Percentiles rank a stretch among this genome's conserved stretches.
phyloP scores from a whole-genome alignment of 2,888 invertebrate species.

The Cephalotes varians region DNA sequence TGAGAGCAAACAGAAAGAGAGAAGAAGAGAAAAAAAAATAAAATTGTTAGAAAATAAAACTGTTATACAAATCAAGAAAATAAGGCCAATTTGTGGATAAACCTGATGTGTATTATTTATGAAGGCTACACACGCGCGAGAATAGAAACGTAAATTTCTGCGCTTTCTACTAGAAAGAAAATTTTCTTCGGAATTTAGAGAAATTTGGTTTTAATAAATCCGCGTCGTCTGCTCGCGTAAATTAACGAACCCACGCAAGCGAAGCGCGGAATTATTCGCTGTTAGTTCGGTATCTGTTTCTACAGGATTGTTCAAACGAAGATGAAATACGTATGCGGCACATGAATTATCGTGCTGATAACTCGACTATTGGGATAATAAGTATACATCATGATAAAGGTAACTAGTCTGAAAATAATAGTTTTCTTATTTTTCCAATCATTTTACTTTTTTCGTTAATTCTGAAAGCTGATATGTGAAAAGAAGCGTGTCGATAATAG shows the following conservation, averaged over 20 bases:
- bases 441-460: background rate
- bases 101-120: slow-evolving; percentile 34
- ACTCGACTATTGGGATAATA: background rate
- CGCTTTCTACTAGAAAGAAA: slow-evolving; percentile 21
- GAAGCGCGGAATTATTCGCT: slow-evolving; percentile 48
- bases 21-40: background rate
- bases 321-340: background rate
- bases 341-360: background rate
- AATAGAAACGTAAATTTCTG: slow-evolving; percentile 20
- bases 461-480: background rate
- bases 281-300: slow-evolving; percentile 26
- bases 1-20: background rate
- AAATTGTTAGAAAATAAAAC: background rate
- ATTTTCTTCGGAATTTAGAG: slow-evolving; percentile 43
- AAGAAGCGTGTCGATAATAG: background rate
- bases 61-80: background rate
- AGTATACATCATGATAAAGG: background rate
- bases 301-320: slow-evolving; percentile 13
- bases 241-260: slow-evolving; percentile 53
- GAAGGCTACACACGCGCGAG: slow-evolving; percentile 27
- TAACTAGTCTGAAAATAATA: background rate
- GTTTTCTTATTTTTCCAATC: background rate
- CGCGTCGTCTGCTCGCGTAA: slow-evolving; percentile 31
- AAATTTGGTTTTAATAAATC: slow-evolving; percentile 49
- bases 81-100: slow-evolving; percentile 1